Percentiles rank a stretch among this genome's conserved stretches.
Evolutionary conservation across 1,140 invertebrate genomes (phyloP).

Genomic region (Sycophaga agraensis): DNA sequence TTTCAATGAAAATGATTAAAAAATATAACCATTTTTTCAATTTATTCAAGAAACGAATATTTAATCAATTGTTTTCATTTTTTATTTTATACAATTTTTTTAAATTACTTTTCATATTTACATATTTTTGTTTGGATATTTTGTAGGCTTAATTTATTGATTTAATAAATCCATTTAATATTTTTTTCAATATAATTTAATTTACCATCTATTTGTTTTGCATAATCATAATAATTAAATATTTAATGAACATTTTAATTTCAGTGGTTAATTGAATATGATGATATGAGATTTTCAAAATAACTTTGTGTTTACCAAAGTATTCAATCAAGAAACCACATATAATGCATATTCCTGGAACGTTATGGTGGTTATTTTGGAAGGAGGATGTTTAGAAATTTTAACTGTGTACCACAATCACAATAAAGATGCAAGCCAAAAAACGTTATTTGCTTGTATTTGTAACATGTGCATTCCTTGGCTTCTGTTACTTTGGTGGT

Average conservation of each 20-base stretch:
- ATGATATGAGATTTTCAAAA: constrained; percentile 7
- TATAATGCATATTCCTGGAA: constrained; percentile 31
- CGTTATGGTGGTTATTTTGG: constrained; percentile 23
- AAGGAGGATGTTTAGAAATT: constrained; percentile 35
- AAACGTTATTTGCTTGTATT: constrained; percentile 86
- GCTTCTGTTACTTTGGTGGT: constrained; percentile 81
- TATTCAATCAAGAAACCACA: constrained; percentile 20
- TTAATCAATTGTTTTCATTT: too few relatives aligned
- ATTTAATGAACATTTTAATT: background rate
- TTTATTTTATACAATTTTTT: too few relatives aligned
- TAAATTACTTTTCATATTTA: too few relatives aligned
- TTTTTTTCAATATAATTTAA: too few relatives aligned
- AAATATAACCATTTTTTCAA: too few relatives aligned
- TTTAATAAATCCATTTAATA: too few relatives aligned
- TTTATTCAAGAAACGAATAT: too few relatives aligned
- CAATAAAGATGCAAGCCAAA: constrained; percentile 81
- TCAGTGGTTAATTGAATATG: background rate
- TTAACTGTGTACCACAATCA: background rate
- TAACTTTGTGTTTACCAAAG: constrained; percentile 11
- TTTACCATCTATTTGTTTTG: background rate
- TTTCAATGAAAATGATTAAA: too few relatives aligned
- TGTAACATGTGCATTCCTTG: constrained; percentile 76
- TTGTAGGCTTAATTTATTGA: too few relatives aligned
- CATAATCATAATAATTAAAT: background rate
- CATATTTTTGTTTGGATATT: too few relatives aligned